Conservation (phyloP, 37 sponge, comb jelly and placozoan species). For the Bolinopsis microptera region DNA sequence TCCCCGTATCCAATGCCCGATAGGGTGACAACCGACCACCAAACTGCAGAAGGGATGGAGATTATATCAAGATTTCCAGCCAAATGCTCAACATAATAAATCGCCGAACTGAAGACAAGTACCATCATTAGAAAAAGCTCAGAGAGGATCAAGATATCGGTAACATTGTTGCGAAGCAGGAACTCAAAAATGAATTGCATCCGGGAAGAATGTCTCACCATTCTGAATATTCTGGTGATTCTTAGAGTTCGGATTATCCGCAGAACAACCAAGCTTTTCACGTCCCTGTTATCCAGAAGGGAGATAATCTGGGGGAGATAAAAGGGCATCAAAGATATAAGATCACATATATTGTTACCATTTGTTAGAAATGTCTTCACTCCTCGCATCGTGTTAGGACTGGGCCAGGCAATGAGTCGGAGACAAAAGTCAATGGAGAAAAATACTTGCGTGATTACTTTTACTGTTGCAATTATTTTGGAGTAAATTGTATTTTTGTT, state of each 20-base stretch:
- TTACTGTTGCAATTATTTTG: neutral
- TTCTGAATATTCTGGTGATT: constrained; percentile 8
- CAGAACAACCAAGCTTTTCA: neutral
- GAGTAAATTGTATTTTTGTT: neutral
- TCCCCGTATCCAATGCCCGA: constrained; percentile 9
- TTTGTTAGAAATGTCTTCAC: neutral
- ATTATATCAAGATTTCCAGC: neutral
- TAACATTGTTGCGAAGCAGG: neutral
- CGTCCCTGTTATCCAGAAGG: neutral
- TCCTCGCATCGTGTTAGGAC: neutral
- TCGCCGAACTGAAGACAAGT: neutral
- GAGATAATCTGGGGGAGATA: neutral
- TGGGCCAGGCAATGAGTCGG: neutral
- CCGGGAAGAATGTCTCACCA: neutral
- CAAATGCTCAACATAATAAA: neutral
- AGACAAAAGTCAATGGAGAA: neutral
- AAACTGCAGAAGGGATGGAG: neutral
- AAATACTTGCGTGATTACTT: neutral
- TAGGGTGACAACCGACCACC: constrained; percentile 15
- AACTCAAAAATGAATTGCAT: constrained; percentile 4
- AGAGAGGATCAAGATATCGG: neutral
- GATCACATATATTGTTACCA: constrained; percentile 13
- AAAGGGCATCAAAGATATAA: neutral
- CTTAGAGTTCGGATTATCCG: constrained; percentile 19
- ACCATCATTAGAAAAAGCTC: constrained; percentile 13